Evolutionary conservation across 2,797 vertebrate genomes (phyloP).

Genomic region (Schizothorax lantsangensis): DNA sequence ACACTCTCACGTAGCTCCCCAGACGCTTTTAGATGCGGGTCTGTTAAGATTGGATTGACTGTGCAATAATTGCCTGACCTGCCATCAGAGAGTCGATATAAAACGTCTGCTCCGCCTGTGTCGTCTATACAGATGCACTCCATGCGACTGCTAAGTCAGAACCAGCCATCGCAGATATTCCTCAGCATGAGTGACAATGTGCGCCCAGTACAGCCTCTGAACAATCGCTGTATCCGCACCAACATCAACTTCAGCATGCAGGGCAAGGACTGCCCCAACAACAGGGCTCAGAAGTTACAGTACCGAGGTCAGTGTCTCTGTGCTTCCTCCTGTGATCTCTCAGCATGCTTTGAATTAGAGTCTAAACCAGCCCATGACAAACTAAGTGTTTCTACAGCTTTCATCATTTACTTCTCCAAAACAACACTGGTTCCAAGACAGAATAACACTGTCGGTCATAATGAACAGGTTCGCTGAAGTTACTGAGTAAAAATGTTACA

Average conservation of each 20-base stretch:
- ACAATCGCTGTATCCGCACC: conserved; percentile 98
- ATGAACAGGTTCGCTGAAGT: neutral
- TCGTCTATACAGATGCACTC: conserved; percentile 89
- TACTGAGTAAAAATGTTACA: neutral
- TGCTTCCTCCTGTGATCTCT: neutral
- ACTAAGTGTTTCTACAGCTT: neutral
- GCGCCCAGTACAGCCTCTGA: conserved; percentile 94
- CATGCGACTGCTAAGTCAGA: conserved; percentile 96
- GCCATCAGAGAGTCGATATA: conserved; percentile 1
- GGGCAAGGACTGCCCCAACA: conserved; percentile 98
- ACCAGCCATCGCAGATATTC: conserved; percentile 98
- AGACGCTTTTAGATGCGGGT: neutral
- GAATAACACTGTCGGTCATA: neutral
- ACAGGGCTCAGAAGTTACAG: conserved; percentile 96
- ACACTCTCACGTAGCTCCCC: neutral
- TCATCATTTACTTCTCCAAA: neutral
- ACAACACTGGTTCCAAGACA: neutral
- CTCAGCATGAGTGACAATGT: conserved; percentile 99
- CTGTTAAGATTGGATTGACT: conserved; percentile 24
- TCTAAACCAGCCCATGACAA: neutral
- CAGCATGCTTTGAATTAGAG: neutral
- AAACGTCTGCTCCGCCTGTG: conserved; percentile 16
- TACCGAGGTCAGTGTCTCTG: conserved; percentile 87
- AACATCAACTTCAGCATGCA: conserved; percentile 99
- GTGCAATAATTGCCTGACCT: conserved; percentile 32